Evolutionary conservation across 2,113 vertebrate genomes (phyloP).

Genomic region (Pangasianodon gigas): DNA sequence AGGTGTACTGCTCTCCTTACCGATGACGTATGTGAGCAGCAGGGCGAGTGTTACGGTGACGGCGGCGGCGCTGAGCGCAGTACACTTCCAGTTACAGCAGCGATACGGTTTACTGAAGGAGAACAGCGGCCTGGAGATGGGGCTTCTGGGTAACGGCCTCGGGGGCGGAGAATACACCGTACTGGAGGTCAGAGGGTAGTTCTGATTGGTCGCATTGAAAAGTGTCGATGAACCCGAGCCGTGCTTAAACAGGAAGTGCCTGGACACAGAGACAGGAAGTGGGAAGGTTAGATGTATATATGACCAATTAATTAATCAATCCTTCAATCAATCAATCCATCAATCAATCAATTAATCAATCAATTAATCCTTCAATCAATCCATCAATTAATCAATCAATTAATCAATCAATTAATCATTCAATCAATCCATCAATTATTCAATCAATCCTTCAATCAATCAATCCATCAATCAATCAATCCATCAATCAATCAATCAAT

Average conservation of each 20-base stretch:
- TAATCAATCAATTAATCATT: not conserved
- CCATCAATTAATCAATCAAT: too few relatives aligned
- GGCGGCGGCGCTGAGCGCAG: slow-evolving; percentile 84
- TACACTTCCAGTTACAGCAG: slow-evolving; percentile 91
- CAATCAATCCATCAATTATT: not conserved
- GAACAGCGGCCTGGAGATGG: slow-evolving; percentile 85
- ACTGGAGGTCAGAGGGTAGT: slow-evolving; percentile 87
- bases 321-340: not conserved
- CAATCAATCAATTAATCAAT: not conserved
- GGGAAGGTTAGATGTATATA: not conserved
- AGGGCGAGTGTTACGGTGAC: slow-evolving; percentile 84
- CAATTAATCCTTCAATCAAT: too few relatives aligned
- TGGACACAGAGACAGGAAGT: slow-evolving; percentile 60
- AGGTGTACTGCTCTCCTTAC: slow-evolving; percentile 70
- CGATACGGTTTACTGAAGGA: slow-evolving; percentile 88
- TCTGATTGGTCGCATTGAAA: slow-evolving; percentile 87
- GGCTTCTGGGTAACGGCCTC: slow-evolving; percentile 84
- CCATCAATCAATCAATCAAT: too few relatives aligned
- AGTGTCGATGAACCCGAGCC: slow-evolving; percentile 87
- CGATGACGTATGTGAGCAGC: slow-evolving; percentile 85
- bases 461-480: not conserved
- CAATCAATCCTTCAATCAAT: not conserved
- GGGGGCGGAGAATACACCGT: slow-evolving; percentile 89
- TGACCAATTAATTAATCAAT: not conserved
- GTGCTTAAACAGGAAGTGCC: slow-evolving; percentile 90